phyloP scores from a whole-genome alignment of 2,797 vertebrate species.

The Limnodromus scolopaceus region DNA sequence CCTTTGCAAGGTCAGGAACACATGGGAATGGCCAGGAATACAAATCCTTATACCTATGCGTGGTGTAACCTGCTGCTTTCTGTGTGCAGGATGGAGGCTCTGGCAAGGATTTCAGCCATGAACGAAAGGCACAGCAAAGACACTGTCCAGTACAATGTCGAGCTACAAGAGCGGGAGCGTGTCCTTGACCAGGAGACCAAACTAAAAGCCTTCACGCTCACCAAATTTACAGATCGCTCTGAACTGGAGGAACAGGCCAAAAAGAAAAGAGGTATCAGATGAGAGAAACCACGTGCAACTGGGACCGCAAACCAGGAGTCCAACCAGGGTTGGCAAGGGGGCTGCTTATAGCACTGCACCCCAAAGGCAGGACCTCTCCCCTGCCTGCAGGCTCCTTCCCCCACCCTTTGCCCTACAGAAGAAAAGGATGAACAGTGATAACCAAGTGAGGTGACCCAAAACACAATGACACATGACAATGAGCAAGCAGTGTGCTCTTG shows the following conservation, averaged over 20 bases:
- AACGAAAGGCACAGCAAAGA: slow-evolving; percentile 60
- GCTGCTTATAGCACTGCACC: neutral
- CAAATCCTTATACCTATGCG: fast-evolving
- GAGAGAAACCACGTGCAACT: neutral
- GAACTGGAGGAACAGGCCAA: slow-evolving; percentile 54
- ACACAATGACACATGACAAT: no score
- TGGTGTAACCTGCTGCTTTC: neutral
- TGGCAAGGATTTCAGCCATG: slow-evolving; percentile 59
- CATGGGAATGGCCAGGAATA: neutral
- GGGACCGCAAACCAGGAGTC: fast-evolving
- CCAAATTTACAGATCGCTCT: slow-evolving; percentile 51
- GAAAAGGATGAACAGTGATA: neutral
- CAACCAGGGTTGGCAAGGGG: fast-evolving
- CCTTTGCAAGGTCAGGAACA: neutral
- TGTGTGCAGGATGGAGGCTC: slow-evolving; percentile 54
- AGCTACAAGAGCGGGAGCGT: slow-evolving; percentile 62
- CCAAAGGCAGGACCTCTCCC: neutral
- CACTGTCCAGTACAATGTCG: slow-evolving; percentile 51
- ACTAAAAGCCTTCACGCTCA: slow-evolving; percentile 64
- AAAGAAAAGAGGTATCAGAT: slow-evolving; percentile 62
- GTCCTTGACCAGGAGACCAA: slow-evolving; percentile 45
- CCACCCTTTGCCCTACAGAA: neutral
- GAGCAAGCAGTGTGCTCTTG: no score
- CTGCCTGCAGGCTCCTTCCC: neutral
- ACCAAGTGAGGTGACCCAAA: neutral